These are phyloP conservation scores for Drosophila sulfurigaster DNA, from an alignment of 1,140 invertebrate genomes.

Conservation along the genomic window DNA sequence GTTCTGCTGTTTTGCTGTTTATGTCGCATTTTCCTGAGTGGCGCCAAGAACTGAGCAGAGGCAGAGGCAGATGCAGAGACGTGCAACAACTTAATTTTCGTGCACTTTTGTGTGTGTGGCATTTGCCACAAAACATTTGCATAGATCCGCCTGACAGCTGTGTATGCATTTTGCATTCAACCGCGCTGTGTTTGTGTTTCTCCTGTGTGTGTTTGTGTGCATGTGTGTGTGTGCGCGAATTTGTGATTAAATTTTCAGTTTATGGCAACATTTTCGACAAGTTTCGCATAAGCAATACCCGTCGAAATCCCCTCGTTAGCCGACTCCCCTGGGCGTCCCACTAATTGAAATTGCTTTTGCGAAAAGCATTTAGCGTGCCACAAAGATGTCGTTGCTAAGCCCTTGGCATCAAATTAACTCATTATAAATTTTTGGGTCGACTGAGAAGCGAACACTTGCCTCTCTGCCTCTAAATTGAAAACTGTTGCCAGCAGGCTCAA, in stretches of 20 bases:
- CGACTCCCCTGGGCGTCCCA: slow-evolving; percentile 26
- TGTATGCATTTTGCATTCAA: slow-evolving; percentile 26
- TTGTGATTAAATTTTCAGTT: slow-evolving; percentile 75
- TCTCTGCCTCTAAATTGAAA: slow-evolving; percentile 64
- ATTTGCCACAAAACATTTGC: slow-evolving; percentile 59
- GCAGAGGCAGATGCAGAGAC: neutral
- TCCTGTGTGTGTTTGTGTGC: slow-evolving; percentile 14
- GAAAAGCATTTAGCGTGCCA: slow-evolving; percentile 58
- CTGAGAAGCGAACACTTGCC: slow-evolving; percentile 20
- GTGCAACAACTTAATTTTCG: slow-evolving; percentile 60
- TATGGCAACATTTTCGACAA: slow-evolving; percentile 64
- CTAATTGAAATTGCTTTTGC: slow-evolving; percentile 83
- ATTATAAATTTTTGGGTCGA: slow-evolving; percentile 76
- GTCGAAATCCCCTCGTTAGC: neutral
- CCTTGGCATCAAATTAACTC: slow-evolving; percentile 73
- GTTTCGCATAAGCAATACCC: slow-evolving; percentile 41
- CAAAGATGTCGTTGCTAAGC: slow-evolving; percentile 67
- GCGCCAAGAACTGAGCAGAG: neutral
- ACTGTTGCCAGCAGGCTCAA: slow-evolving; percentile 43
- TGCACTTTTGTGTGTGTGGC: slow-evolving; percentile 61
- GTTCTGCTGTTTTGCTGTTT: slow-evolving; percentile 37
- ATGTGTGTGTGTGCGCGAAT: slow-evolving; percentile 41
- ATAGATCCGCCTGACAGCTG: slow-evolving; percentile 32
- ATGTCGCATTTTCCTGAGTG: slow-evolving; percentile 26
- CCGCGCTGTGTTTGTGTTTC: neutral